Conservation (phyloP, 2,888 invertebrate genomes). For the Drosophila paracracens region DNA sequence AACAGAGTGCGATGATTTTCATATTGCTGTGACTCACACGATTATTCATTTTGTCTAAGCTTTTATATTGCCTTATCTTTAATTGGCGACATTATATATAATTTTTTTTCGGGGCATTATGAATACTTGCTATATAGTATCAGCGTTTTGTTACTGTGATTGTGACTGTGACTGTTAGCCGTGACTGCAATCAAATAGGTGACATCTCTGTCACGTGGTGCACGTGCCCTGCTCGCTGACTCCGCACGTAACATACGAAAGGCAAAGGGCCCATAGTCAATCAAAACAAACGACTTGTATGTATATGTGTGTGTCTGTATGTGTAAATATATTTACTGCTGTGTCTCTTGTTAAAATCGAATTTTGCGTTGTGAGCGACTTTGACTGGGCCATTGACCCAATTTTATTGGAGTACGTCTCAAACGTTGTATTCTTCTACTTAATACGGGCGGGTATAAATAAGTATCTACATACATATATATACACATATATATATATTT, state of each 20-base stretch:
- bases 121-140: background rate
- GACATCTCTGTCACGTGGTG: constrained; percentile 52
- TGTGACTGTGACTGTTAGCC: constrained; percentile 3
- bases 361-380: constrained; percentile 41
- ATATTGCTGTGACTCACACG: constrained; percentile 2
- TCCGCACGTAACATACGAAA: constrained; percentile 62
- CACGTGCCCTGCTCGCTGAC: constrained; percentile 55
- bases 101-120: background rate
- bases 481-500: constrained; percentile 7
- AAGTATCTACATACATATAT: background rate
- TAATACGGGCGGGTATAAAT: background rate
- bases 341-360: constrained; percentile 14
- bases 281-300: constrained; percentile 22
- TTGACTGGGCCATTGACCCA: constrained; percentile 78
- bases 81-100: background rate
- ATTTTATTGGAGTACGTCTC: constrained; percentile 33
- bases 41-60: background rate
- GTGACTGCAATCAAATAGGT: constrained; percentile 1
- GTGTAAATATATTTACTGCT: background rate
- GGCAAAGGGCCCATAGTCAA: constrained; percentile 60
- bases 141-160: background rate
- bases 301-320: background rate
- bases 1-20: constrained; percentile 4
- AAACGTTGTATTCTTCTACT: constrained; percentile 4
- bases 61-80: background rate